Percentiles rank a stretch among this genome's conserved stretches.
Evolutionary conservation across 2,113 vertebrate genomes (phyloP).

Genomic region (Pampusana beccarii): DNA sequence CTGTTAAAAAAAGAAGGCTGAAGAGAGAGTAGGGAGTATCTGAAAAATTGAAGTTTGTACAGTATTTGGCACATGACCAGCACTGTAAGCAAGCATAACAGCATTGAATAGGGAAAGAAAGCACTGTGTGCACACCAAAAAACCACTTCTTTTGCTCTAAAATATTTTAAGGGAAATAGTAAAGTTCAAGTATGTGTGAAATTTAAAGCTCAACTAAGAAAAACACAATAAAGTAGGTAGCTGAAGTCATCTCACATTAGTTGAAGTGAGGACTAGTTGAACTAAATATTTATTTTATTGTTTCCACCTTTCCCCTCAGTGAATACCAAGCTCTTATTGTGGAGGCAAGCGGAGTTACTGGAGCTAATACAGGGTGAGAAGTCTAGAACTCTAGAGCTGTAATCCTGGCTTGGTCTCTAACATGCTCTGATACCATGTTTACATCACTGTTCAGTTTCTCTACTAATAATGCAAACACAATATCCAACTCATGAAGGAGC

Average conservation of each 20-base stretch:
- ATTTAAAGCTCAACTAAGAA: not conserved
- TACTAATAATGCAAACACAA: not conserved
- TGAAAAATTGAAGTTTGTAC: not conserved
- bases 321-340: not conserved
- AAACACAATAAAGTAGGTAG: not conserved
- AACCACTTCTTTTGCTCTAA: accelerated
- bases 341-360: not conserved
- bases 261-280: not conserved
- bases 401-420: not conserved
- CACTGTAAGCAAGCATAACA: not conserved
- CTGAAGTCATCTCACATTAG: not conserved
- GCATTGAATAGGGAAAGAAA: not conserved
- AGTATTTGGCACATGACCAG: not conserved
- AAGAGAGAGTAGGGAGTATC: not conserved
- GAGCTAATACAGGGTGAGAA: not conserved
- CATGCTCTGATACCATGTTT: not conserved
- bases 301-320: not conserved
- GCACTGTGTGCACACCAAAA: not conserved
- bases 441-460: not conserved
- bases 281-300: not conserved
- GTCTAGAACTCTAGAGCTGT: not conserved
- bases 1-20: not conserved
- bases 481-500: not conserved
- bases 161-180: not conserved
- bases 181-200: not conserved